These are phyloP conservation scores for Enteromius treurensis DNA, from an alignment of 2,797 vertebrate species.

Conservation along the genomic window DNA sequence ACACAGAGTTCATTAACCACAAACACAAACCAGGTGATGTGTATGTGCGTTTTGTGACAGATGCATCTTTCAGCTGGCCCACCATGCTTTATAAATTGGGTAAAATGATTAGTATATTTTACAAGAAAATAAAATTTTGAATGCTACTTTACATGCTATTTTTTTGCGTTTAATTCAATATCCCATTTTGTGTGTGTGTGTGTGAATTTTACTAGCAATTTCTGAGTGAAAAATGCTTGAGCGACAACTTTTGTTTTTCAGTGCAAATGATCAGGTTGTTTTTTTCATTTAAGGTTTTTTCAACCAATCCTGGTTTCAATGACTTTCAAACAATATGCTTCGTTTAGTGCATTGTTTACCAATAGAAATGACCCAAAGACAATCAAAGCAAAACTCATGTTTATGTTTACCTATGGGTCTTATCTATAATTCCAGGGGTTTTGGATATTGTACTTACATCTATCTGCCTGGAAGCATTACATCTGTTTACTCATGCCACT, in stretches of 20 bases:
- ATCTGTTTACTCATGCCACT: not conserved
- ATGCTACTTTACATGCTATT: not conserved
- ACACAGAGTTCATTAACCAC: slow-evolving; percentile 40
- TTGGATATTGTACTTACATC: not conserved
- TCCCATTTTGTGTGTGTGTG: not conserved
- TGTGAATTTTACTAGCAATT: not conserved
- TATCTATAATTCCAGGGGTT: not conserved
- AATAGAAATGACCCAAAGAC: not conserved
- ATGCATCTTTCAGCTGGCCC: not conserved
- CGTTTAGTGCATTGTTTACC: not conserved
- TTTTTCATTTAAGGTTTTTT: too few species aligned
- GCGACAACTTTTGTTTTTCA: not conserved
- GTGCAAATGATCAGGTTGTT: not conserved
- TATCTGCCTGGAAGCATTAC: not conserved
- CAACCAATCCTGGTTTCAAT: not conserved
- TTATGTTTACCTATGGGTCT: not conserved
- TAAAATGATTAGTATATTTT: not conserved
- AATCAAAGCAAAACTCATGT: not conserved
- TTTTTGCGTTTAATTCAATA: not conserved
- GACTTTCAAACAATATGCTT: not conserved
- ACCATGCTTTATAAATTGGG: not conserved
- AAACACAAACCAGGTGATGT: slow-evolving; percentile 33
- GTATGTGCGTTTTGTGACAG: slow-evolving; percentile 21
- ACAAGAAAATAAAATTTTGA: not conserved
- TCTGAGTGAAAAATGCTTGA: not conserved